Evolutionary conservation across 2,113 vertebrate genomes (phyloP).

Genomic region (Pseudolaguvia tuberculata): DNA sequence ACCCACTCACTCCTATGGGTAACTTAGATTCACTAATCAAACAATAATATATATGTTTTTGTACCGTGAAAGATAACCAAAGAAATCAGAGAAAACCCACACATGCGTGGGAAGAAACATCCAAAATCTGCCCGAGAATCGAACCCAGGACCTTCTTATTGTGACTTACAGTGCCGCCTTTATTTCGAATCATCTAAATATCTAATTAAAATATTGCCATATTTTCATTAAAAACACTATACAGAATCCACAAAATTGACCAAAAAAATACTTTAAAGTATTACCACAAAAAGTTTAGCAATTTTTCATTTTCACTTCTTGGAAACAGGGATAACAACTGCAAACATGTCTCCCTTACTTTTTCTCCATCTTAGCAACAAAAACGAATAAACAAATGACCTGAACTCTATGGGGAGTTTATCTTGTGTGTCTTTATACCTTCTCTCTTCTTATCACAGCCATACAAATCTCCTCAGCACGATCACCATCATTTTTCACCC

Average conservation of each 20-base stretch:
- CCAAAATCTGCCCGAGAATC: too few species aligned
- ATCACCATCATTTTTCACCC: constrained; percentile 67
- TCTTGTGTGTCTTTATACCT: constrained; percentile 53
- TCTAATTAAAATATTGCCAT: background rate
- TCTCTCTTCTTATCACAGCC: constrained; percentile 60
- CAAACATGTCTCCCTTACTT: background rate
- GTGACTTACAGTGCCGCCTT: too few species aligned
- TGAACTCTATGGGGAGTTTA: constrained; percentile 36
- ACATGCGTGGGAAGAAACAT: too few species aligned
- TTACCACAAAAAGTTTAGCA: background rate
- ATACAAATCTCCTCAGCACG: constrained; percentile 61
- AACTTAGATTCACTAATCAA: too few species aligned
- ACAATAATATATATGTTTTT: too few species aligned
- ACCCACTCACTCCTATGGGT: too few species aligned
- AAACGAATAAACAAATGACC: constrained; percentile 28
- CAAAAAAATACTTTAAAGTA: background rate
- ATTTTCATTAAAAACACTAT: background rate
- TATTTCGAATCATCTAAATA: background rate
- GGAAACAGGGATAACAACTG: constrained; percentile 20
- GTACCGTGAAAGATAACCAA: too few species aligned
- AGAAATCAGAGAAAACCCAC: too few species aligned
- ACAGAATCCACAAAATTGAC: too few species aligned
- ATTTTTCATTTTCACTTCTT: constrained; percentile 6
- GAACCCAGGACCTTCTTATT: too few species aligned
- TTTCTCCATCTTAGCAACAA: constrained; percentile 7